These are phyloP conservation scores for Idaea straminata DNA, from an alignment of 2,888 invertebrate genomes.

Conservation along the genomic window DNA sequence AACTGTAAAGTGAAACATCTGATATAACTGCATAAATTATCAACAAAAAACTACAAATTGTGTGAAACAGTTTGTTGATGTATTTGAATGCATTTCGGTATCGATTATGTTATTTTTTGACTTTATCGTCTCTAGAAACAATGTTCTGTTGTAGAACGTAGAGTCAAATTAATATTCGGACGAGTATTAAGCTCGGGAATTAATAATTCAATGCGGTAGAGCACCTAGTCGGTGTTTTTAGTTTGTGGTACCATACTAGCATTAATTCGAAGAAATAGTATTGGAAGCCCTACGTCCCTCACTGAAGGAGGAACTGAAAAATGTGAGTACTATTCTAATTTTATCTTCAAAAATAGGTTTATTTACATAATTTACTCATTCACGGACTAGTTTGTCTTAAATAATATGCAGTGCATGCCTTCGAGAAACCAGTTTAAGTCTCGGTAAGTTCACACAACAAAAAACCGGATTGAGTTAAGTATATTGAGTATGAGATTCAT, in stretches of 20 bases:
- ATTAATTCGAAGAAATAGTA: not conserved
- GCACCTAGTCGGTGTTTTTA: not conserved
- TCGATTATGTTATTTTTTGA: not conserved
- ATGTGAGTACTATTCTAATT: not conserved
- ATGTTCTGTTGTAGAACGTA: not conserved
- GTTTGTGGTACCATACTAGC: not conserved
- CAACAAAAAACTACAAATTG: not conserved
- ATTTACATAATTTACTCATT: not conserved
- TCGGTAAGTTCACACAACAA: constrained; percentile 14
- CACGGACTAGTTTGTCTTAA: not conserved
- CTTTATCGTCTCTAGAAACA: not conserved
- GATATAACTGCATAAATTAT: not conserved
- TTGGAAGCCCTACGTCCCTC: not conserved
- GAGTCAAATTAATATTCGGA: not conserved
- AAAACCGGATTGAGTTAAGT: constrained; percentile 9
- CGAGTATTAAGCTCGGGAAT: not conserved
- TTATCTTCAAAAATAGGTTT: not conserved
- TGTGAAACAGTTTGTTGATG: not conserved
- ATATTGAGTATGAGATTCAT: not conserved
- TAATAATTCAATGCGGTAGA: not conserved
- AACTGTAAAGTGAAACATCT: not conserved
- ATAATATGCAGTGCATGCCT: constrained; percentile 3
- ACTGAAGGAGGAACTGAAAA: not conserved
- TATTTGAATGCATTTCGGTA: not conserved
- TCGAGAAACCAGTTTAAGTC: constrained; percentile 15